Conservation (phyloP, 2,888 invertebrate species). For the Epinotia ramella region DNA sequence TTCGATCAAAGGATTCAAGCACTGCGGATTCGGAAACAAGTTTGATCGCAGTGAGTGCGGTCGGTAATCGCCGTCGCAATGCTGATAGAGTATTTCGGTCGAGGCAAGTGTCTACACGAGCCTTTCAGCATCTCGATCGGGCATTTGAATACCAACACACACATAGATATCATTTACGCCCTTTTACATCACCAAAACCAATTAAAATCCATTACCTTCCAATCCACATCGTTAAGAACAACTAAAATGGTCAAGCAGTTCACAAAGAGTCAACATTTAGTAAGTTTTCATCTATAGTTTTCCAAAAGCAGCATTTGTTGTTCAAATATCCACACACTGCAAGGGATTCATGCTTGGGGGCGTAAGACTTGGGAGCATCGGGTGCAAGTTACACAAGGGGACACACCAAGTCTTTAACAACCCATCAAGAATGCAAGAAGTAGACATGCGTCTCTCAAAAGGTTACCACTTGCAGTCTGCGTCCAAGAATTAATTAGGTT, state of each 20-base stretch:
- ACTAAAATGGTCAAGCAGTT: constrained; percentile 82
- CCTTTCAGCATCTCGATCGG: constrained; percentile 84
- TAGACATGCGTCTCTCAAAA: constrained; percentile 66
- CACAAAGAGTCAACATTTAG: constrained; percentile 83
- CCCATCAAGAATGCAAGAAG: constrained; percentile 60
- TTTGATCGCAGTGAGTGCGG: constrained; percentile 65
- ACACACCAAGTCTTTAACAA: constrained; percentile 71
- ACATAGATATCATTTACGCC: constrained; percentile 80
- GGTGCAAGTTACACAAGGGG: constrained; percentile 55
- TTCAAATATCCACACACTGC: constrained; percentile 77
- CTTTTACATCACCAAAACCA: constrained; percentile 83
- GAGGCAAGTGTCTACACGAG: constrained; percentile 69
- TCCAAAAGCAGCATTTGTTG: constrained; percentile 79
- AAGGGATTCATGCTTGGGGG: constrained; percentile 78
- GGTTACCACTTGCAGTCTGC: constrained; percentile 82
- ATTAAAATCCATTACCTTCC: constrained; percentile 84
- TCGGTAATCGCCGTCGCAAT: constrained; percentile 78
- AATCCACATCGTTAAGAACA: constrained; percentile 83
- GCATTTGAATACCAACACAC: constrained; percentile 92
- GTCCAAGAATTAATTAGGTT: constrained; percentile 65
- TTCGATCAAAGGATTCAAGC: constrained; percentile 65
- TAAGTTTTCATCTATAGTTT: constrained; percentile 72
- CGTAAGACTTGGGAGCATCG: constrained; percentile 67
- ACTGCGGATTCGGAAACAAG: constrained; percentile 54
- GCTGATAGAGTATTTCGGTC: constrained; percentile 83